Base-by-base conservation (phyloP, 2,113 vertebrate genomes). In the Mola mola region DNA sequence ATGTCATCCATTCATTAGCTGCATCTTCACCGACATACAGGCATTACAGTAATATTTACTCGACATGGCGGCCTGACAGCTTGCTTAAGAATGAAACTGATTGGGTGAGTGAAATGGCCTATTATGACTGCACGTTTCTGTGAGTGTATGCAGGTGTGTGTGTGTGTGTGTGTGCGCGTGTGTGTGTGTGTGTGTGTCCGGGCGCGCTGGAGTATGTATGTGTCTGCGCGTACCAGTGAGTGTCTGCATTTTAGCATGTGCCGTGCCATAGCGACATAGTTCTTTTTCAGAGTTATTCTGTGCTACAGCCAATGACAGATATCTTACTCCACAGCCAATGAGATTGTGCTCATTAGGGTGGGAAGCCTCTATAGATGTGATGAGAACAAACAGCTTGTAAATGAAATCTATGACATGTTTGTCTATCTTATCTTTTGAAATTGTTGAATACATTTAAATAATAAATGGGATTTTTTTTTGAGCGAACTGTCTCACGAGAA, bases 391-490 rank as follows among this genome's bases (percentile, higher is more conserved):
- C 75, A 85, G 88, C 84, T 89, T 87, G 75, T 88, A 90, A 79
- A 84, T 82, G 34, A 85, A 89, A 82, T 83, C 72, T 85, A 88
- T 87, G 81, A 86, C 83, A 88, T 85, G 85, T 91, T 90, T 87
- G 90, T 90, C 83, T 58, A 85, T 89, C 83, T 84, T 86, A 87
- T 88, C 90, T 91, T 92, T 92, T 90, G 76, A 63, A 91, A 90
- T 77, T 91, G 90, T 91, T 92, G 85, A 92, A 90, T 87, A 89
- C 87, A 86, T 93, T 92, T 88, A 87, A 91, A 90, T 93, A 92
- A 92, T 91, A 92, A 92, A 93, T 91, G 87, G 87, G 69, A 90
- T 85, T 90, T 90, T 90, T n/a, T 90, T 89, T 83, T 69, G 81
- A 90, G 78, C 81, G 71, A 69, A 66, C 75, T 52, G 79, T 82